Percentiles rank a stretch among this genome's conserved stretches.
phyloP scores from a whole-genome alignment of 2,888 invertebrate species.

The Busseola fusca region DNA sequence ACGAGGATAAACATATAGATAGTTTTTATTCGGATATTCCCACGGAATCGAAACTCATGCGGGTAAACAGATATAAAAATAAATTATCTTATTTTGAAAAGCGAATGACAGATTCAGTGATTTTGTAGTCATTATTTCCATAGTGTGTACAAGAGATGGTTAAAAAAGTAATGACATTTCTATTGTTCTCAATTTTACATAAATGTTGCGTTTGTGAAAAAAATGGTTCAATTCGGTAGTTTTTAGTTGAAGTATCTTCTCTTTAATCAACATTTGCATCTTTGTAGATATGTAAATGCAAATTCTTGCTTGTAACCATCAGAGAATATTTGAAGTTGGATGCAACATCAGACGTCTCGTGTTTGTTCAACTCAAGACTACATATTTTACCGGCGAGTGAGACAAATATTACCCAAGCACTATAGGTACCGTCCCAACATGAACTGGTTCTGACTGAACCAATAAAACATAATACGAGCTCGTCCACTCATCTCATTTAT shows the following conservation, averaged over 20 bases:
- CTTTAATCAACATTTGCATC: constrained; percentile 16
- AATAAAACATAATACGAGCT: constrained; percentile 51
- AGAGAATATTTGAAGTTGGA: constrained; percentile 10
- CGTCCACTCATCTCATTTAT: constrained; percentile 43
- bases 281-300: constrained; percentile 9
- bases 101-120: constrained; percentile 37
- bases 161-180: constrained; percentile 44
- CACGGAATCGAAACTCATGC: too few relatives aligned
- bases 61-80: constrained; percentile 10
- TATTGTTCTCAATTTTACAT: constrained; percentile 54
- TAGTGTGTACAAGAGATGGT: constrained; percentile 24
- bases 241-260: constrained; percentile 9
- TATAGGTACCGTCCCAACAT: constrained; percentile 27
- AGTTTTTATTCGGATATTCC: too few relatives aligned
- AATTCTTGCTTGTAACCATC: constrained; percentile 1
- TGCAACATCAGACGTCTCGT: constrained; percentile 6
- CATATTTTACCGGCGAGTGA: constrained; percentile 39
- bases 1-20: too few relatives aligned
- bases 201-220: constrained; percentile 49
- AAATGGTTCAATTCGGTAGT: constrained; percentile 31
- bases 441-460: constrained; percentile 44
- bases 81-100: constrained; percentile 50
- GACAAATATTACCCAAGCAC: constrained; percentile 44
- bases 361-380: constrained; percentile 19
- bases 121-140: constrained; percentile 41